Evolutionary conservation across 2,113 vertebrate genomes (phyloP).

Genomic region (Oreocharis arfaki): DNA sequence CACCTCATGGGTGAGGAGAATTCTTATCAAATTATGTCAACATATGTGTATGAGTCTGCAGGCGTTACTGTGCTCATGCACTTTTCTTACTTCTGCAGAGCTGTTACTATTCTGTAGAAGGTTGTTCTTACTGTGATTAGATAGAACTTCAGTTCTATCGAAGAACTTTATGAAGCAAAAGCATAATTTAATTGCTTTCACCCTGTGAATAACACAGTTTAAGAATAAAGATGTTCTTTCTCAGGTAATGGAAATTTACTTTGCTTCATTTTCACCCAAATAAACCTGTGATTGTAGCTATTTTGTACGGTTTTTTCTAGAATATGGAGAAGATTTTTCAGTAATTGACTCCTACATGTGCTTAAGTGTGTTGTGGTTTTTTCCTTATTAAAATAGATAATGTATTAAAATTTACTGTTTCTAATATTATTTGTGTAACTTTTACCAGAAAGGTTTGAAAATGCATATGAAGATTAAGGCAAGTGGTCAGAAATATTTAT

Average conservation of each 20-base stretch:
- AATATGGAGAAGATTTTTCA: background rate
- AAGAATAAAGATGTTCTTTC: background rate
- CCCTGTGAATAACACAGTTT: background rate
- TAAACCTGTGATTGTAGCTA: background rate
- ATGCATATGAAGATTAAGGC: background rate
- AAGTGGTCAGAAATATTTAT: background rate
- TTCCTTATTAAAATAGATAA: background rate
- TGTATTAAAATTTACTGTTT: background rate
- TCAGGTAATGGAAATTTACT: fast-evolving
- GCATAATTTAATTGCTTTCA: background rate
- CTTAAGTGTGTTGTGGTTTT: background rate
- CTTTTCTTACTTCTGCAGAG: background rate
- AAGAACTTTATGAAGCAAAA: background rate
- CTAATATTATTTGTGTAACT: background rate
- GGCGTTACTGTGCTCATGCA: background rate
- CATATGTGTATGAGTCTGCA: background rate
- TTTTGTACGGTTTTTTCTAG: background rate
- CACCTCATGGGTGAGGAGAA: background rate
- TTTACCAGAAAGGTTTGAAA: background rate
- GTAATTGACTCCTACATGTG: background rate
- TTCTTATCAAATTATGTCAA: background rate
- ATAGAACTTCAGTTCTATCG: background rate
- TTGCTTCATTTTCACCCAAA: background rate
- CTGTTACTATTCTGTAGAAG: background rate
- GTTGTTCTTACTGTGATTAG: background rate